Evolutionary conservation across 1,140 invertebrate genomes (phyloP).

Genomic region (Ctenoplectra terminalis): DNA sequence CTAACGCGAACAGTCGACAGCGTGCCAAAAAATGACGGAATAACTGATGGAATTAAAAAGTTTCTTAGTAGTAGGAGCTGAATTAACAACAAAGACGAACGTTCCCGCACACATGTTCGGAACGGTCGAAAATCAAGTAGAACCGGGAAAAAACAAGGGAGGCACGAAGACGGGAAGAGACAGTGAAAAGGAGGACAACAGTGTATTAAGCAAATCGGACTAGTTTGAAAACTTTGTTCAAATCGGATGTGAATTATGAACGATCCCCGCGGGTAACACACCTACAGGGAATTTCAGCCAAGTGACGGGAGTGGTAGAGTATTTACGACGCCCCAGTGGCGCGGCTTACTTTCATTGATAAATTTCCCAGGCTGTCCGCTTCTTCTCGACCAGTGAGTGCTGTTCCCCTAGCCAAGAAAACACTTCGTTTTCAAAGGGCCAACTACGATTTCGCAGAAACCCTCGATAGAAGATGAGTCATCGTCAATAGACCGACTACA

Average conservation of each 20-base stretch:
- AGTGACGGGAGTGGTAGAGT: constrained; percentile 50
- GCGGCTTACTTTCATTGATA: constrained; percentile 63
- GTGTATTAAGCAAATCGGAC: constrained; percentile 66
- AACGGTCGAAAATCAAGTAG: no score
- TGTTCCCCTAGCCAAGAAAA: constrained; percentile 12
- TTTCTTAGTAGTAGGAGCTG: constrained; percentile 42
- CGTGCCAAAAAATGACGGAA: not conserved
- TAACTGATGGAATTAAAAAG: constrained; percentile 68
- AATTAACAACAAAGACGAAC: constrained; percentile 44
- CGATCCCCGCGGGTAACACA: constrained; percentile 44
- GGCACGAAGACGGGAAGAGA: not conserved
- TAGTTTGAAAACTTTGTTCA: constrained; percentile 64
- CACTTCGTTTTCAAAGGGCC: constrained; percentile 1
- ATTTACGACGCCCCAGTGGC: constrained; percentile 64
- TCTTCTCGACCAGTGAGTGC: not conserved
- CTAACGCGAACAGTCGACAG: not conserved
- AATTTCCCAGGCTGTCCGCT: constrained; percentile 46
- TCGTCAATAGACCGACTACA: not conserved
- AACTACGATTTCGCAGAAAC: constrained; percentile 29
- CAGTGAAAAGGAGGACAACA: constrained; percentile 40
- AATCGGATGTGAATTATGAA: constrained; percentile 71
- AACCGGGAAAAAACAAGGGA: not conserved
- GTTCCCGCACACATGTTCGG: not conserved
- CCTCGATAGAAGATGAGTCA: not conserved
- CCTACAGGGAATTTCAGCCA: constrained; percentile 48